These are phyloP conservation scores for Platichthys stellatus DNA, from an alignment of 2,113 vertebrate genomes.

Conservation along the genomic window DNA sequence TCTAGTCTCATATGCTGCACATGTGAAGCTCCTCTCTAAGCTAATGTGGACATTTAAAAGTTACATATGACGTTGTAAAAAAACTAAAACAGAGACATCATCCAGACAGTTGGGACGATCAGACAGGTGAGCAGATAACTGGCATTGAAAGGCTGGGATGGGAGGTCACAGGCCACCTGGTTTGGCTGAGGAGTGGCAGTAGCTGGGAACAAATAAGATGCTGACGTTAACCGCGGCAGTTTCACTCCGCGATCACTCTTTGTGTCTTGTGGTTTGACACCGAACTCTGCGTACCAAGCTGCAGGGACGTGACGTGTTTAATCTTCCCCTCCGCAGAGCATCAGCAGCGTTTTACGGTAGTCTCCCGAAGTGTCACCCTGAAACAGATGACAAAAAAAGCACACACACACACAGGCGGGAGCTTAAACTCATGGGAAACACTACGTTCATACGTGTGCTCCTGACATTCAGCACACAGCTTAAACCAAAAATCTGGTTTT, in stretches of 20 bases:
- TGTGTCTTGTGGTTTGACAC: constrained; percentile 17
- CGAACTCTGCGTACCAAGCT: constrained; percentile 21
- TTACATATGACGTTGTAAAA: constrained; percentile 44
- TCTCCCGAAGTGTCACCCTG: constrained; percentile 97
- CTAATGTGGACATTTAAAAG: constrained; percentile 25
- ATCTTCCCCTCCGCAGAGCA: constrained; percentile 92
- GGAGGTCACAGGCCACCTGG: constrained; percentile 60
- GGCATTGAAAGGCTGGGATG: constrained; percentile 25
- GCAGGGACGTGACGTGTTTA: constrained; percentile 67
- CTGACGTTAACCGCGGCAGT: constrained; percentile 31
- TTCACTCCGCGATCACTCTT: constrained; percentile 33
- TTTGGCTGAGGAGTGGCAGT: constrained; percentile 70
- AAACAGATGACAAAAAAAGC: constrained; percentile 36
- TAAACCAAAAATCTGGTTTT: constrained; percentile 5
- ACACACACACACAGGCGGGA: constrained; percentile 2
- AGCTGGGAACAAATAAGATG: constrained; percentile 35
- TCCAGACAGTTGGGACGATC: constrained; percentile 16
- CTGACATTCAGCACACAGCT: not conserved
- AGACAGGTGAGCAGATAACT: constrained; percentile 36
- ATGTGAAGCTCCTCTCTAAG: constrained; percentile 23
- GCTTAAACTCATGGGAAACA: constrained; percentile 10
- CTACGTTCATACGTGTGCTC: not conserved
- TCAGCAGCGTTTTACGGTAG: constrained; percentile 91
- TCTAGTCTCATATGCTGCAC: constrained; percentile 1
- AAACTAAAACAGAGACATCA: constrained; percentile 38